These are phyloP conservation scores for Pempheris klunzingeri DNA, from an alignment of 2,797 vertebrate genomes.

Conservation along the genomic window DNA sequence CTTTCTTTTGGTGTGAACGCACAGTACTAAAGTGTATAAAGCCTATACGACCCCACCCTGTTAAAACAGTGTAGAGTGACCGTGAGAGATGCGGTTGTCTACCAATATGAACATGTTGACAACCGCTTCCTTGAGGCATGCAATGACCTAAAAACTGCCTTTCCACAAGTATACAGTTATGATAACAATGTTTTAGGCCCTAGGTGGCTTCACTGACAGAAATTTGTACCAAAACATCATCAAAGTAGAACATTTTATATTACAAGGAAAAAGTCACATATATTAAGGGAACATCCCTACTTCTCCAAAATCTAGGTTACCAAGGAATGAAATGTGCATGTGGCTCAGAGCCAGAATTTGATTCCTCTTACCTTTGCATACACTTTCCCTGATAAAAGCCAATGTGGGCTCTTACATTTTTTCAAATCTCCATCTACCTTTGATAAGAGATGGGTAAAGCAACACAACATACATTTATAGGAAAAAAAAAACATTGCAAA, in stretches of 20 bases:
- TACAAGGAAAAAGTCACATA: constrained; percentile 7
- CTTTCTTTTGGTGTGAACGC: too few species aligned
- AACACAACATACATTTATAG: neutral
- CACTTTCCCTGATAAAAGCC: constrained; percentile 8
- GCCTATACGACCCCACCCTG: constrained; percentile 6
- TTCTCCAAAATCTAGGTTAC: constrained; percentile 25
- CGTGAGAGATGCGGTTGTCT: neutral
- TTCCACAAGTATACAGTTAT: neutral
- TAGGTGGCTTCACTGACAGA: neutral
- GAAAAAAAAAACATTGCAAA: neutral
- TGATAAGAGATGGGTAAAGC: neutral
- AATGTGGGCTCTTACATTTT: neutral
- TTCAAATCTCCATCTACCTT: neutral
- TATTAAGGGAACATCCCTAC: constrained; percentile 5
- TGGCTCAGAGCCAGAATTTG: constrained; percentile 27
- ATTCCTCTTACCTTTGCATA: constrained; percentile 26
- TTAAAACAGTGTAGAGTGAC: constrained; percentile 10
- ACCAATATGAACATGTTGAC: constrained; percentile 13
- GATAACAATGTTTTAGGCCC: constrained; percentile 7
- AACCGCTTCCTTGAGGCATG: constrained; percentile 9
- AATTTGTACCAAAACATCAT: constrained; percentile 16
- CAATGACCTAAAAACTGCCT: constrained; percentile 13
- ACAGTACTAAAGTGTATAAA: neutral
- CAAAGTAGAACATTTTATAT: constrained; percentile 19
- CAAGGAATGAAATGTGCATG: constrained; percentile 33